phyloP scores from a whole-genome alignment of 2,797 vertebrate species.

The Brachymystax lenok region DNA sequence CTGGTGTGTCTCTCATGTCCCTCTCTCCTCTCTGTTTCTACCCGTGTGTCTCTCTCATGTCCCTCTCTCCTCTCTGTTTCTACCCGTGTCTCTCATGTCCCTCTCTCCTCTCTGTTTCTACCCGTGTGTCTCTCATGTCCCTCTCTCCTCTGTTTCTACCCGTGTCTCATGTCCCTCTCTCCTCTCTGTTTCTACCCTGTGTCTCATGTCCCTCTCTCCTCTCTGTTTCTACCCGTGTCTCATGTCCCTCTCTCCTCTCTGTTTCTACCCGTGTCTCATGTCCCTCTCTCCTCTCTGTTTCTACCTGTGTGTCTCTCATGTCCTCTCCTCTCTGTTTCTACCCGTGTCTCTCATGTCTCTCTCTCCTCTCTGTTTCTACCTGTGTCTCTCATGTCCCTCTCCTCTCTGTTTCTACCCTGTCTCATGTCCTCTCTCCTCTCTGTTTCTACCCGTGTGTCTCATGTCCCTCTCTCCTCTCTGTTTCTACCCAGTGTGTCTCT shows the following conservation, averaged over 20 bases:
- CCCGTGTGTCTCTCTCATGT: slow-evolving; percentile 28
- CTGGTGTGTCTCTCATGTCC: slow-evolving; percentile 9
- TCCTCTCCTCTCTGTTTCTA: slow-evolving; percentile 33
- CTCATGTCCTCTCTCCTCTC: slow-evolving; percentile 52
- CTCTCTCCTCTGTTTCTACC: slow-evolving; percentile 13
- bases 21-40: slow-evolving; percentile 59
- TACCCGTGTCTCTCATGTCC: slow-evolving; percentile 17
- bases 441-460: slow-evolving; percentile 36
- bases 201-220: slow-evolving; percentile 45
- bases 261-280: slow-evolving; percentile 32
- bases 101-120: slow-evolving; percentile 59
- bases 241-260: slow-evolving; percentile 23
- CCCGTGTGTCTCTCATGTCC: slow-evolving; percentile 27
- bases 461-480: slow-evolving; percentile 23
- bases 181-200: slow-evolving; percentile 42
- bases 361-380: slow-evolving; percentile 54
- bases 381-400: slow-evolving; percentile 30
- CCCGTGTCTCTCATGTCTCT: slow-evolving; percentile 35
- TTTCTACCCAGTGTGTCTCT: slow-evolving; percentile 32
- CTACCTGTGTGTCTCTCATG: slow-evolving; percentile 33
- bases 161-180: too few species aligned
- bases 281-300: slow-evolving; percentile 57
- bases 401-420: slow-evolving; percentile 37
- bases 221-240: slow-evolving; percentile 42
- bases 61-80: slow-evolving; percentile 28